Conservation (phyloP, 2,888 invertebrate species). For the Lochmaea crataegi region DNA sequence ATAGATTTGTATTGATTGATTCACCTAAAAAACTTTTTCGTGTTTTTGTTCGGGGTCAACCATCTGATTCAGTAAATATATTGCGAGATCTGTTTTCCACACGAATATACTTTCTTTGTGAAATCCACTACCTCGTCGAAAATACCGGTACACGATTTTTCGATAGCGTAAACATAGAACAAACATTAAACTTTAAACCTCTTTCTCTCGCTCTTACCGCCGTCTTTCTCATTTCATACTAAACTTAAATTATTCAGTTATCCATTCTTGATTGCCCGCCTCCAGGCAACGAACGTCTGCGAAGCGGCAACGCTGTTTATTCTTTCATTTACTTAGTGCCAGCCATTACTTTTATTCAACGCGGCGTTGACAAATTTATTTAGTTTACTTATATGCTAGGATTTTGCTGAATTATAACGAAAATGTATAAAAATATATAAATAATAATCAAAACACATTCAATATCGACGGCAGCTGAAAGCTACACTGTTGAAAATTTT, state of each 20-base stretch:
- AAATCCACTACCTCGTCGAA: constrained; percentile 17
- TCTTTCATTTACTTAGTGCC: constrained; percentile 21
- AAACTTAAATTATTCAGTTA: constrained; percentile 31
- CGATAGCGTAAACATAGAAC: constrained; percentile 29
- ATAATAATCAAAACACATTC: no score
- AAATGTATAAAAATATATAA: no score
- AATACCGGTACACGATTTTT: constrained; percentile 30
- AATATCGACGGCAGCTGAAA: no score
- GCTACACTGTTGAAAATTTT: no score
- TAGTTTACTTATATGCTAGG: neutral
- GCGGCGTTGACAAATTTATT: constrained; percentile 7
- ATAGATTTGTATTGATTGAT: no score
- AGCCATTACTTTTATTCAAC: constrained; percentile 6
- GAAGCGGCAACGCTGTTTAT: constrained; percentile 26
- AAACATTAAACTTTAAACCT: constrained; percentile 27
- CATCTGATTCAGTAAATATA: neutral
- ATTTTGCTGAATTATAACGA: neutral
- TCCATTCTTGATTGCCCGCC: constrained; percentile 32
- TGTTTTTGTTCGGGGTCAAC: constrained; percentile 2
- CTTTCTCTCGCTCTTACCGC: neutral
- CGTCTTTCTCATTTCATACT: constrained; percentile 9
- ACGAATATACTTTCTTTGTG: constrained; percentile 7
- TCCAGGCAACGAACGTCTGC: constrained; percentile 26
- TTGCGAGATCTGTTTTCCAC: constrained; percentile 11
- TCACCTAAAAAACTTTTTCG: neutral